Evolutionary conservation across 2,797 vertebrate species (phyloP), one percentile per base, ranked within the genome.

Genomic region (Gorsachius magnificus): DNA sequence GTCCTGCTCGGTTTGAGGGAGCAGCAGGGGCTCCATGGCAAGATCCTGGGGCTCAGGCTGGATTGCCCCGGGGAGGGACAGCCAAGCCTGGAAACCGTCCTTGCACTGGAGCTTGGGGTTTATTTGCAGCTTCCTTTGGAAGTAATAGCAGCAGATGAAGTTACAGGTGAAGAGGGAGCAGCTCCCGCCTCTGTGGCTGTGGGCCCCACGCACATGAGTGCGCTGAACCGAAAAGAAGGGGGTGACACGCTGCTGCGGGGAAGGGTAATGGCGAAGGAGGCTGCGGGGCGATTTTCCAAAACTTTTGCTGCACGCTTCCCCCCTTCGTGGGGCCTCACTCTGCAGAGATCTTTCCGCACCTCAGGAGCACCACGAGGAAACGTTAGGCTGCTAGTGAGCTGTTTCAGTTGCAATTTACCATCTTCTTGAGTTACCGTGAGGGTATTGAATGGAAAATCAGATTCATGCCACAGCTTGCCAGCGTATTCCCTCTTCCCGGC

Each of bases 341-440:
- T 84, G 92, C 95, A 91, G 92, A 89, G 89, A 91, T 93, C 85
- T 97, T 95, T 97, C 95, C 77, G 86, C 92, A 95, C 95, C 95
- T 97, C 64, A 7, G 54, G 87, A 97, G 83, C 85, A 92, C 93
- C 72, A 83, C 5, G 84, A 95, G 89, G 94, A 96, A 97, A 96
- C 7, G 70, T 91, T 83, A 92, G 77, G 78, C 87, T 94, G 78
- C 90, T 79, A 90, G 92, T 90, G 95, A 96, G 91, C 94, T 93
- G 80, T 93, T 96, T 83, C 96, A 75, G 79, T 88, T 87, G 91
- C 90, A 92, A 95, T 96, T 95, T 90, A 90, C 94, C 89, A 33
- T 95, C 83, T 87, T 83, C 81, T 90, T 91, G 76, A 93, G 56
- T 96, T 94, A 92, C 90, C 4, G 2, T 13, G n/a, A 25, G 63